These are phyloP conservation scores for Struthio camelus DNA, from an alignment of 2,113 vertebrate genomes.

Conservation along the genomic window DNA sequence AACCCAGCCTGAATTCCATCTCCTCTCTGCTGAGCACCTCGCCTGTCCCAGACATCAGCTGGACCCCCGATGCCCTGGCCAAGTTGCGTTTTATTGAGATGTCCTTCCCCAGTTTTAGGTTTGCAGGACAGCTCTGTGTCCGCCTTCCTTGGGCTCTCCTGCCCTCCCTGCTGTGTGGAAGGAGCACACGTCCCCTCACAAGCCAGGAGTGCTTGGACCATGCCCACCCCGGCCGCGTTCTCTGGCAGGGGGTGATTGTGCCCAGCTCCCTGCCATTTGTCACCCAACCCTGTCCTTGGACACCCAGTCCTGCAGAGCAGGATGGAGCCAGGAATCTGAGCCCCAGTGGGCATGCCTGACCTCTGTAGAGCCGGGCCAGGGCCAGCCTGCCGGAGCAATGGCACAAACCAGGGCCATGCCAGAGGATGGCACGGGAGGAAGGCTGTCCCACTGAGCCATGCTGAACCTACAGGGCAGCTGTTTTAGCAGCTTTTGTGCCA, in stretches of 20 bases:
- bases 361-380: too few species aligned
- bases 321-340: background rate
- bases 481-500: background rate
- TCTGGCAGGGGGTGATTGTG: background rate
- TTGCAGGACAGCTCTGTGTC: background rate
- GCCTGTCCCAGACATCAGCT: background rate
- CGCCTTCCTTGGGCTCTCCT: background rate
- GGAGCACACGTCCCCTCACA: background rate
- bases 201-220: background rate
- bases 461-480: background rate
- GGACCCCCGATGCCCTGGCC: fast-evolving
- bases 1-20: background rate
- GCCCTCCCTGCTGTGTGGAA: background rate
- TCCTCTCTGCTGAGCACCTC: background rate
- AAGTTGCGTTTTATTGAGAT: background rate
- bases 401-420: background rate
- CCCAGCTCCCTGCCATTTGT: background rate
- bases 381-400: fast-evolving
- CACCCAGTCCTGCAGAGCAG: background rate
- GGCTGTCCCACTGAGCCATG: background rate
- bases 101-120: fast-evolving
- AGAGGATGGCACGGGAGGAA: too few species aligned
- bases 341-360: background rate
- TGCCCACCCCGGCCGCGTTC: background rate
- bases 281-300: background rate